Conservation (phyloP, 2,797 vertebrate species). For the Gouania willdenowi region DNA sequence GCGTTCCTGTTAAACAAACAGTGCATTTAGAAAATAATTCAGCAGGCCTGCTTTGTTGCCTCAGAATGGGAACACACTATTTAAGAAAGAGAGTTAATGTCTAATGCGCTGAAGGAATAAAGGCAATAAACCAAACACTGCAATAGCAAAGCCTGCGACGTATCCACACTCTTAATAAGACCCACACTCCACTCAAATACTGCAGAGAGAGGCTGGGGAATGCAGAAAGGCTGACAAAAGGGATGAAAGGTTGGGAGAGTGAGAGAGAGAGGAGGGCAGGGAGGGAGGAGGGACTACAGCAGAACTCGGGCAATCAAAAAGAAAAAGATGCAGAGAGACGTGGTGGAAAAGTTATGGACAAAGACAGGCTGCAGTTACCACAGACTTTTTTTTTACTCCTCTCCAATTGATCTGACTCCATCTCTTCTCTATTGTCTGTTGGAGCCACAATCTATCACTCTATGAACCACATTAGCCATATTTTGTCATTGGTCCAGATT, state of each 20-base stretch:
- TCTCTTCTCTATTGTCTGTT: slow-evolving; percentile 38
- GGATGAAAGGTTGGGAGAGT: slow-evolving; percentile 15
- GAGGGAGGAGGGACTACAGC: slow-evolving; percentile 13
- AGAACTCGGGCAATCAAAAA: slow-evolving; percentile 13
- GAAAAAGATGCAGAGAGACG: slow-evolving; percentile 26
- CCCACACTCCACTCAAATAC: slow-evolving; percentile 38
- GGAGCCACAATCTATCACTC: slow-evolving; percentile 46
- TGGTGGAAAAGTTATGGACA: slow-evolving; percentile 40
- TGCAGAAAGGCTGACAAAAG: slow-evolving; percentile 16
- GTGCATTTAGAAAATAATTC: slow-evolving; percentile 15
- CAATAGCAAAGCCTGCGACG: slow-evolving; percentile 24
- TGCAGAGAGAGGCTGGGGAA: slow-evolving; percentile 22
- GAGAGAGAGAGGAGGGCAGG: slow-evolving; percentile 13
- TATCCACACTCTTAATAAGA: slow-evolving; percentile 31
- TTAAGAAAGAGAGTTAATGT: slow-evolving; percentile 60
- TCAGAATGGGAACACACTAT: slow-evolving; percentile 55
- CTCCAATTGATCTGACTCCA: slow-evolving; percentile 45
- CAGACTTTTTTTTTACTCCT: slow-evolving; percentile 22
- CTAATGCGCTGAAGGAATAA: slow-evolving; percentile 43
- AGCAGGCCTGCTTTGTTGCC: slow-evolving; percentile 30
- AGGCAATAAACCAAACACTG: slow-evolving; percentile 38
- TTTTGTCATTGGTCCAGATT: slow-evolving; percentile 31
- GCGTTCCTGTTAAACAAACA: slow-evolving; percentile 37
- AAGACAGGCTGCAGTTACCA: slow-evolving; percentile 31
- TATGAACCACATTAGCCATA: slow-evolving; percentile 62